phyloP scores from a whole-genome alignment of 1,140 invertebrate genomes.

The Amyelois transitella region DNA sequence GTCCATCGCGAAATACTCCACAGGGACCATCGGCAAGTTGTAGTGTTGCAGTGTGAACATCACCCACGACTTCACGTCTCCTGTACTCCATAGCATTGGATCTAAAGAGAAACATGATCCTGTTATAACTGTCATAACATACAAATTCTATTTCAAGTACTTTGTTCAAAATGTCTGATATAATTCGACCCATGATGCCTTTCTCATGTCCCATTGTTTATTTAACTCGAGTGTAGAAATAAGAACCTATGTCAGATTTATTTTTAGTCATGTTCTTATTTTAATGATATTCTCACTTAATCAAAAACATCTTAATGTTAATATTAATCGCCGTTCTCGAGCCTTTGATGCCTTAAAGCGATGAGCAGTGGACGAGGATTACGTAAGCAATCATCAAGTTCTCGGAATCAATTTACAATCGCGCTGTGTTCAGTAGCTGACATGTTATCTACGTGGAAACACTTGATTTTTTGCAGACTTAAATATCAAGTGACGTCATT shows the following conservation, averaged over 20 bases:
- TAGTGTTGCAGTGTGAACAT: constrained; percentile 88
- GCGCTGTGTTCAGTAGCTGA: constrained; percentile 37
- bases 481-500: constrained; percentile 47
- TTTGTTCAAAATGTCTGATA: too few species aligned
- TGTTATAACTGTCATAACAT: not conserved
- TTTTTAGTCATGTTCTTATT: not conserved
- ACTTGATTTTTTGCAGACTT: constrained; percentile 38
- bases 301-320: not conserved
- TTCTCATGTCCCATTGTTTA: too few species aligned
- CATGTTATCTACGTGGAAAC: constrained; percentile 41
- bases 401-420: constrained; percentile 53
- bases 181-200: too few species aligned
- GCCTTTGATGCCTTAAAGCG: not conserved
- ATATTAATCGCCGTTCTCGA: not conserved
- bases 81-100: constrained; percentile 87
- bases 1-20: constrained; percentile 86
- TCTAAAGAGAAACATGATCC: constrained; percentile 76
- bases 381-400: constrained; percentile 52
- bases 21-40: constrained; percentile 79
- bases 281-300: not conserved
- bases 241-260: too few species aligned
- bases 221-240: too few species aligned
- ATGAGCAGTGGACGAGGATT: constrained; percentile 21
- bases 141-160: too few species aligned
- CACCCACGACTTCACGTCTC: constrained; percentile 90